Evolutionary conservation across 2,797 vertebrate genomes (phyloP).

Genomic region (Smutsia temminckii): DNA sequence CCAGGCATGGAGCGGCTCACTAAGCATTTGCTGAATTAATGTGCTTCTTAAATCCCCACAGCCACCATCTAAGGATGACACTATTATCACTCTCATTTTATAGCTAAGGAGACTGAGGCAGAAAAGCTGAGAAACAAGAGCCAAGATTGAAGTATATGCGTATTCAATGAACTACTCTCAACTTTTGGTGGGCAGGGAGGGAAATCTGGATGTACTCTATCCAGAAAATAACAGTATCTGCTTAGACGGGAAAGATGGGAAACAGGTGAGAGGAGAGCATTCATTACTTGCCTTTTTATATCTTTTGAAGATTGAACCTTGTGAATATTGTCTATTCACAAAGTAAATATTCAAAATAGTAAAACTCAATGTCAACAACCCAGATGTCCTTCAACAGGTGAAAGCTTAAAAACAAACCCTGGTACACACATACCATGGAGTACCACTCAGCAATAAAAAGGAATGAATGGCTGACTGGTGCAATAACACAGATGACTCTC

Average conservation of each 20-base stretch:
- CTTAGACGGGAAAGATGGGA: background rate
- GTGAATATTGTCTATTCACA: background rate
- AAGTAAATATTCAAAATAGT: constrained; percentile 15
- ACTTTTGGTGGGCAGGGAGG: background rate
- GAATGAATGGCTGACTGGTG: background rate
- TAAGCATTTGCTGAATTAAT: background rate
- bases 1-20: background rate
- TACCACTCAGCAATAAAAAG: background rate
- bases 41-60: background rate
- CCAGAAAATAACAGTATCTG: background rate
- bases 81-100: background rate
- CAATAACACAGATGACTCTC: background rate
- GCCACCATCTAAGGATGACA: background rate
- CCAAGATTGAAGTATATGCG: background rate
- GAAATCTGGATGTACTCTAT: background rate
- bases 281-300: background rate
- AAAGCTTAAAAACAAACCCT: background rate
- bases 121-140: background rate
- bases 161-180: background rate
- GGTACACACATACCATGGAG: background rate
- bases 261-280: background rate
- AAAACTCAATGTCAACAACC: background rate
- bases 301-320: background rate
- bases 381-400: background rate
- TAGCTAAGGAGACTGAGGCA: background rate